Percentiles rank a stretch among this genome's conserved stretches.
Conservation (phyloP, 2,888 invertebrate genomes). For the Muscina levida region DNA sequence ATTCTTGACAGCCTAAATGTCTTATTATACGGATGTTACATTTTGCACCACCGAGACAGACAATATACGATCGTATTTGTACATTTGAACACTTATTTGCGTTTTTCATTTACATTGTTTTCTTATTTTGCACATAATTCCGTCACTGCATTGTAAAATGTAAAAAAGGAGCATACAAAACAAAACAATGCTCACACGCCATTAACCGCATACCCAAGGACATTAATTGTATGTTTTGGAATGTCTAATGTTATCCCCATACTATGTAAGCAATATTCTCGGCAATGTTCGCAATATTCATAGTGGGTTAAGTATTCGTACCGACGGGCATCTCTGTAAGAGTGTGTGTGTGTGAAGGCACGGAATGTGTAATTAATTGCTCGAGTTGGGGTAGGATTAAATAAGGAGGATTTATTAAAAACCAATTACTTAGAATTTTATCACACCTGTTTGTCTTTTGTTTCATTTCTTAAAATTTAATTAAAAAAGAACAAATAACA, state of each 20-base stretch:
- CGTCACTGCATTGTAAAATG: too few species aligned
- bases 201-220: too few species aligned
- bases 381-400: neutral
- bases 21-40: too few species aligned
- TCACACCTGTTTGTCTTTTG: slow-evolving; percentile 23
- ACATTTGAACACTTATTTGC: too few species aligned
- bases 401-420: slow-evolving; percentile 39
- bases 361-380: slow-evolving; percentile 20
- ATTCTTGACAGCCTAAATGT: too few species aligned
- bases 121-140: too few species aligned
- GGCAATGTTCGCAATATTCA: neutral
- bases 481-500: slow-evolving; percentile 11
- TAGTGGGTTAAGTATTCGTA: neutral
- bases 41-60: too few species aligned
- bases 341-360: neutral
- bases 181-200: too few species aligned
- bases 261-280: neutral
- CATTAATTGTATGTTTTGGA: neutral
- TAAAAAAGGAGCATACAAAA: too few species aligned
- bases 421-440: slow-evolving; percentile 42
- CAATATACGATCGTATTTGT: too few species aligned
- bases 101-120: too few species aligned
- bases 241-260: neutral
- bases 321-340: neutral
- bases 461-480: slow-evolving; percentile 35